These are phyloP conservation scores for Glyphotaelius pellucidus DNA, from an alignment of 2,888 invertebrate genomes.

Conservation along the genomic window DNA sequence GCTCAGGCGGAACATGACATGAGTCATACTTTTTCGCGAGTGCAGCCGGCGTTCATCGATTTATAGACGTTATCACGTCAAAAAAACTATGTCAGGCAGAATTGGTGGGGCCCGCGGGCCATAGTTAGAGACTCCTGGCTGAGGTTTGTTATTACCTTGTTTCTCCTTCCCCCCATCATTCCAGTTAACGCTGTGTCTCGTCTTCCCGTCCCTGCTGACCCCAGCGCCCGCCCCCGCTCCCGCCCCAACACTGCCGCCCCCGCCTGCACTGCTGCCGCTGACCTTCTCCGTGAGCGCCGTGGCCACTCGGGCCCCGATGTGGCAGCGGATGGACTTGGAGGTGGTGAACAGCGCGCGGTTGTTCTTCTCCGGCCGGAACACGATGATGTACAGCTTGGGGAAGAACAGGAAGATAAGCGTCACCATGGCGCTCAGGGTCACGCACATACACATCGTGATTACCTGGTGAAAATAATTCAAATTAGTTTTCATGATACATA, in stretches of 20 bases:
- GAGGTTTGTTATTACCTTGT: not conserved
- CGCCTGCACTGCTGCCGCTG: slow-evolving; percentile 29
- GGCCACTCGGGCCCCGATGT: slow-evolving; percentile 78
- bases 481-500: not conserved
- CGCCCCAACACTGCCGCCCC: not conserved
- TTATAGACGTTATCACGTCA: too few species aligned
- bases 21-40: too few species aligned
- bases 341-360: slow-evolving; percentile 86
- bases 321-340: slow-evolving; percentile 84
- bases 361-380: slow-evolving; percentile 86
- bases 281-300: slow-evolving; percentile 72
- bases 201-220: slow-evolving; percentile 24
- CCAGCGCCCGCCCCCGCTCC: not conserved
- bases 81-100: too few species aligned
- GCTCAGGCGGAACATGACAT: too few species aligned
- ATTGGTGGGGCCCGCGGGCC: too few species aligned
- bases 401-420: slow-evolving; percentile 85
- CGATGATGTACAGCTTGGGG: slow-evolving; percentile 87
- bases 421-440: slow-evolving; percentile 85
- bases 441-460: slow-evolving; percentile 79
- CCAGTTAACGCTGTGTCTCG: slow-evolving; percentile 59
- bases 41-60: too few species aligned
- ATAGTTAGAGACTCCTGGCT: not conserved
- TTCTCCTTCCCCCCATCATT: slow-evolving; percentile 41
- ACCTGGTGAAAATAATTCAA: slow-evolving; percentile 50